Evolutionary conservation across 2,797 vertebrate genomes (phyloP).

Genomic region (Dromococcyx pavoninus): DNA sequence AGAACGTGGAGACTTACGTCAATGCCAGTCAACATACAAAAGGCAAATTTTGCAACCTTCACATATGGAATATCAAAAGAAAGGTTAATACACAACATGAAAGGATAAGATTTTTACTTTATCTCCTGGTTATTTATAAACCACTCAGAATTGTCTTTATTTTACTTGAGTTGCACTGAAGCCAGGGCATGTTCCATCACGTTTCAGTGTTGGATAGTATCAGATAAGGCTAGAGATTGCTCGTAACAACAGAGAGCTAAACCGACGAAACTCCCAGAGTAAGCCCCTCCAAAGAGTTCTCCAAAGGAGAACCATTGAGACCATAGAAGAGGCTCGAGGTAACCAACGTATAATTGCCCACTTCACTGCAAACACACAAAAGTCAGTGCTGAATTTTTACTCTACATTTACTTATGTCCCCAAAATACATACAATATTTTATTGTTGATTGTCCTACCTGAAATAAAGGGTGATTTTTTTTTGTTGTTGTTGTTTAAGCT

Average conservation of each 20-base stretch:
- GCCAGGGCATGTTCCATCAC: not conserved
- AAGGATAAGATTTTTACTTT: not conserved
- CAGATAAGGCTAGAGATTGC: not conserved
- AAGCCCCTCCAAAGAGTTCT: not conserved
- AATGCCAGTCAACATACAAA: not conserved
- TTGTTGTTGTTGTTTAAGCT: not conserved
- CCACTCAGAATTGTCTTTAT: not conserved
- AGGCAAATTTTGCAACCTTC: not conserved
- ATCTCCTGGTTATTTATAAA: not conserved
- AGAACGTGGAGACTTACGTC: accelerated
- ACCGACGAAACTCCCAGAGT: not conserved
- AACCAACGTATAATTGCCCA: not conserved
- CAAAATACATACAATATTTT: not conserved
- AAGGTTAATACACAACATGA: not conserved
- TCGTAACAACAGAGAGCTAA: not conserved
- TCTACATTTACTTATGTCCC: not conserved
- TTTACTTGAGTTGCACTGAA: not conserved
- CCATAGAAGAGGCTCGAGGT: accelerated
- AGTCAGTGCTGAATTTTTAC: accelerated
- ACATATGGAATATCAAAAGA: not conserved
- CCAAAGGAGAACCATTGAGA: not conserved
- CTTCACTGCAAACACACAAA: accelerated
- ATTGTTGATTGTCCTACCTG: not conserved
- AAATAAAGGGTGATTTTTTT: not conserved
- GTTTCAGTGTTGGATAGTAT: not conserved